These are phyloP conservation scores for Erinaceus europaeus DNA, from an alignment of 2,113 vertebrate species.

Conservation along the genomic window DNA sequence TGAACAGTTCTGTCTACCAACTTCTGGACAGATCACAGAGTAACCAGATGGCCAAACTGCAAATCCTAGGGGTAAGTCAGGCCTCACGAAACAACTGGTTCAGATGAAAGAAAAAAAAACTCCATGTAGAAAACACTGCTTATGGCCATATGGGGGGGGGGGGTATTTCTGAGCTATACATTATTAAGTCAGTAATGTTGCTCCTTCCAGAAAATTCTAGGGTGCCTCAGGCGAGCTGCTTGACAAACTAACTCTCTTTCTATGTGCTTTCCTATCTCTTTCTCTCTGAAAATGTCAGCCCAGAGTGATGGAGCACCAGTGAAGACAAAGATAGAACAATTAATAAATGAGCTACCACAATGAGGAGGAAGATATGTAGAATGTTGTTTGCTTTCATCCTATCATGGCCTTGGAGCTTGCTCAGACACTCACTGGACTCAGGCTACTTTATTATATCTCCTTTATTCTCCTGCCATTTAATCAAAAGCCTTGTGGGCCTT, in stretches of 20 bases:
- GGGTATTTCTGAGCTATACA: neutral
- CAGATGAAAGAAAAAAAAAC: too few relatives aligned
- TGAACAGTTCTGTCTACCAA: neutral
- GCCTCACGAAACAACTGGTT: neutral
- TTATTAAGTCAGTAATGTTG: neutral
- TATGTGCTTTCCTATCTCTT: too few relatives aligned
- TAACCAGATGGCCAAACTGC: neutral
- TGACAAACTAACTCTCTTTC: too few relatives aligned
- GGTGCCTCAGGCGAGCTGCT: too few relatives aligned
- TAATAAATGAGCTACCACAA: neutral
- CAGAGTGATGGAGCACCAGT: neutral
- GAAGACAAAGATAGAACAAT: neutral
- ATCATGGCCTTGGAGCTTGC: neutral
- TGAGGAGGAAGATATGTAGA: neutral
- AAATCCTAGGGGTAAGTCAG: conserved; percentile 35
- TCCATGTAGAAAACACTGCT: neutral
- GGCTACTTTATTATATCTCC: too few relatives aligned
- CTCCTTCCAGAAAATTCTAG: neutral
- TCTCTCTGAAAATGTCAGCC: too few relatives aligned
- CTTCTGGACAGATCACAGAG: neutral
- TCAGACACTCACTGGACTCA: neutral
- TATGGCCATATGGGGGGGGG: rapidly evolving
- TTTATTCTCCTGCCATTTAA: neutral
- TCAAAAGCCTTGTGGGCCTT: neutral
- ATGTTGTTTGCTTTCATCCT: neutral